Evolutionary conservation across 1,140 invertebrate species (phyloP).

Genomic region (Monomorium pharaonis): DNA sequence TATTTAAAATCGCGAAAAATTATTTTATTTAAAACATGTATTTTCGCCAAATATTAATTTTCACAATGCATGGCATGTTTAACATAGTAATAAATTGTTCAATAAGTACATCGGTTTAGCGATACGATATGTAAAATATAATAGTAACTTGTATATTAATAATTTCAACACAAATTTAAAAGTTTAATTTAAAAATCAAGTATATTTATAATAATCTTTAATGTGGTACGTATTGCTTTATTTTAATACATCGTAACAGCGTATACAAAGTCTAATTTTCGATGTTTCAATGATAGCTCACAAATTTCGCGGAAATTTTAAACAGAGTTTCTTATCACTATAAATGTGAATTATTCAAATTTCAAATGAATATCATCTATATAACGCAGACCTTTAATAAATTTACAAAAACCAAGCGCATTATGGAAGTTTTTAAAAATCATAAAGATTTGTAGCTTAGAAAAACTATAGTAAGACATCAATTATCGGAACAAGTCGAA

Average conservation of each 20-base stretch:
- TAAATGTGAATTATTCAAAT: constrained; percentile 10
- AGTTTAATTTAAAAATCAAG: neutral
- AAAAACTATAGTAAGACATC: neutral
- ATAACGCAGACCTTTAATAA: neutral
- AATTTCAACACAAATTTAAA: neutral
- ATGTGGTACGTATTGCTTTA: neutral
- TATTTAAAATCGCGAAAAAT: neutral
- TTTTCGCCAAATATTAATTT: neutral
- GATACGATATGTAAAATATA: neutral
- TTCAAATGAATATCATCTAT: neutral
- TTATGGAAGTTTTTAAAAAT: neutral
- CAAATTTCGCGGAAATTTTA: neutral
- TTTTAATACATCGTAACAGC: neutral
- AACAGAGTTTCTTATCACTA: neutral
- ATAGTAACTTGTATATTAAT: neutral
- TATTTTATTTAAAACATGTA: neutral
- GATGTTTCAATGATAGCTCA: neutral
- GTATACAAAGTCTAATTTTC: constrained; percentile 3
- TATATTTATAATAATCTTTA: neutral
- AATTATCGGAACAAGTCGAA: neutral
- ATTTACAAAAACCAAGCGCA: neutral
- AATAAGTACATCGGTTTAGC: neutral
- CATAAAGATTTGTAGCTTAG: neutral
- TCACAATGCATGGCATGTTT: neutral
- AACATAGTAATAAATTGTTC: neutral